Evolutionary conservation across 2,888 invertebrate genomes (phyloP).

Genomic region (Drosophila antonietae): DNA sequence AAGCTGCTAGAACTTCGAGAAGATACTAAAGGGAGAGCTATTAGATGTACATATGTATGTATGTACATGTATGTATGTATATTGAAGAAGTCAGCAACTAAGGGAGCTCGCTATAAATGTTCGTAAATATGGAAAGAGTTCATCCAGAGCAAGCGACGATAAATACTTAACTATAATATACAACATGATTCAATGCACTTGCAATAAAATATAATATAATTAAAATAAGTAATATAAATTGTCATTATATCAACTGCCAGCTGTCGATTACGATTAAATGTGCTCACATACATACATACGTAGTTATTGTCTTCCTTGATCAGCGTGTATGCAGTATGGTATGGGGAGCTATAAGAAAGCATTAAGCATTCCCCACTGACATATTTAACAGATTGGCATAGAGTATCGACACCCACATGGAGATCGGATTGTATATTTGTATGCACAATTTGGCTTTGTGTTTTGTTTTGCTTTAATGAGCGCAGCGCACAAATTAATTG

Average conservation of each 20-base stretch:
- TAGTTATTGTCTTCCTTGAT: conserved; percentile 31
- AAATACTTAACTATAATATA: too few species aligned
- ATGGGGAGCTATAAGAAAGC: not conserved
- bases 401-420: conserved; percentile 43
- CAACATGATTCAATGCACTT: not conserved
- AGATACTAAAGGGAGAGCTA: too few species aligned
- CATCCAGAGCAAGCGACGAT: too few species aligned
- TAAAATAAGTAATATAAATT: not conserved
- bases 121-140: too few species aligned
- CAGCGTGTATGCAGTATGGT: not conserved
- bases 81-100: too few species aligned
- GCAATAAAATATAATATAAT: not conserved
- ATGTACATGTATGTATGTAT: too few species aligned
- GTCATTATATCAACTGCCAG: not conserved
- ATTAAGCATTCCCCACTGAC: conserved; percentile 53
- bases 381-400: conserved; percentile 62
- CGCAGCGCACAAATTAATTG: conserved; percentile 74
- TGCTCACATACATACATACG: not conserved
- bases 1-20: too few species aligned
- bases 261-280: not conserved
- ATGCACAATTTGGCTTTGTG: conserved; percentile 58
- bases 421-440: conserved; percentile 46
- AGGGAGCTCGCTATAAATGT: too few species aligned
- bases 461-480: conserved; percentile 32
- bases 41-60: too few species aligned